Conservation (phyloP, 2,113 vertebrate genomes). For the Gasterosteus aculeatus region DNA sequence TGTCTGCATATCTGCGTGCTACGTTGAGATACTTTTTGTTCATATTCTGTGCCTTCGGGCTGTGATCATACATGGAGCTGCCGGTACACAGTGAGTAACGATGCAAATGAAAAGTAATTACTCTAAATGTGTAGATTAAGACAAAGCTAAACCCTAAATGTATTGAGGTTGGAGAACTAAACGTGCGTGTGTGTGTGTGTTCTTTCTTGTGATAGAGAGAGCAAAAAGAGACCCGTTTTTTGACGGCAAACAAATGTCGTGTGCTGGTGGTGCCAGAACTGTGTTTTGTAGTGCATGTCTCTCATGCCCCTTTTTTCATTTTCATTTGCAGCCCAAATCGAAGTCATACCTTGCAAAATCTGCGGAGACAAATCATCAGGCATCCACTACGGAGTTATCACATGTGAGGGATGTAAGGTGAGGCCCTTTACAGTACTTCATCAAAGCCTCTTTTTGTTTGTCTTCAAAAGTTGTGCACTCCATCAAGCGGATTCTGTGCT, state of each 20-base stretch:
- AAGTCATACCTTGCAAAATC: constrained; percentile 99
- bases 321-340: constrained; percentile 94
- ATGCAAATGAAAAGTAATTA: neutral
- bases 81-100: constrained; percentile 75
- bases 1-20: constrained; percentile 9
- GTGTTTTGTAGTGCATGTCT: constrained; percentile 9
- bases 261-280: neutral
- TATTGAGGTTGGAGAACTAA: neutral
- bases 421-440: constrained; percentile 25
- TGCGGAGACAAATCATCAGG: constrained; percentile 99
- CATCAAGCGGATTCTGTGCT: neutral
- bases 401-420: constrained; percentile 99
- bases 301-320: constrained; percentile 28
- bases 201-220: neutral
- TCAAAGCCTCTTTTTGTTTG: neutral
- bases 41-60: constrained; percentile 58
- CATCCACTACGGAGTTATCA: constrained; percentile 99
- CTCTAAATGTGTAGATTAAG: neutral
- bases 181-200: neutral
- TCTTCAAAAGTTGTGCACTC: neutral
- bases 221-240: constrained; percentile 33
- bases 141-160: neutral
- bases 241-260: constrained; percentile 16
- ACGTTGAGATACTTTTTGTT: constrained; percentile 35
- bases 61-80: constrained; percentile 72